Conservation (phyloP, 2,113 vertebrate species). For the Eidolon helvum region DNA sequence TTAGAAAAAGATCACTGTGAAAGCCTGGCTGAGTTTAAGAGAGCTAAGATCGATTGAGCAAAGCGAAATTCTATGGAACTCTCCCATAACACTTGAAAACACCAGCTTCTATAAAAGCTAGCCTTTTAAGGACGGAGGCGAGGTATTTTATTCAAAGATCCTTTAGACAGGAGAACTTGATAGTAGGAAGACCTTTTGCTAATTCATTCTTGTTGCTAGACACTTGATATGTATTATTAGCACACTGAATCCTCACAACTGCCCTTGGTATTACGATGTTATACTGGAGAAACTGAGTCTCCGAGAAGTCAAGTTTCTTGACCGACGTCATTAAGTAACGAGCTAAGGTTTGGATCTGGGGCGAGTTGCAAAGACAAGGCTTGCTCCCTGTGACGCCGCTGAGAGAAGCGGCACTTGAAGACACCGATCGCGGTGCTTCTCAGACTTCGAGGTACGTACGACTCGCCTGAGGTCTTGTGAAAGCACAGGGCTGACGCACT, state of each 20-base stretch:
- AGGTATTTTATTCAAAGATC: background rate
- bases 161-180: background rate
- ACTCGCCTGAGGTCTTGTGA: background rate
- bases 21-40: conserved; percentile 47
- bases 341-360: background rate
- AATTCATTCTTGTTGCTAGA: background rate
- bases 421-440: background rate
- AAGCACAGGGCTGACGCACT: background rate
- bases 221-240: background rate
- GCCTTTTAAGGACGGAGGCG: background rate
- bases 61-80: conserved; percentile 34
- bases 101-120: background rate
- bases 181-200: background rate
- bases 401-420: background rate
- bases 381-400: background rate
- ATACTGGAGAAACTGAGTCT: background rate
- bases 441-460: background rate
- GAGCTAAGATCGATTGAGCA: background rate
- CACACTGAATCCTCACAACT: background rate
- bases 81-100: background rate
- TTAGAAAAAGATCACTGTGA: conserved; percentile 23
- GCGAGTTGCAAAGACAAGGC: background rate
- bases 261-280: background rate
- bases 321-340: background rate
- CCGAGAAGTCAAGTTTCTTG: background rate